phyloP scores from a whole-genome alignment of 1,140 invertebrate species.

The Drosophila trapezifrons region DNA sequence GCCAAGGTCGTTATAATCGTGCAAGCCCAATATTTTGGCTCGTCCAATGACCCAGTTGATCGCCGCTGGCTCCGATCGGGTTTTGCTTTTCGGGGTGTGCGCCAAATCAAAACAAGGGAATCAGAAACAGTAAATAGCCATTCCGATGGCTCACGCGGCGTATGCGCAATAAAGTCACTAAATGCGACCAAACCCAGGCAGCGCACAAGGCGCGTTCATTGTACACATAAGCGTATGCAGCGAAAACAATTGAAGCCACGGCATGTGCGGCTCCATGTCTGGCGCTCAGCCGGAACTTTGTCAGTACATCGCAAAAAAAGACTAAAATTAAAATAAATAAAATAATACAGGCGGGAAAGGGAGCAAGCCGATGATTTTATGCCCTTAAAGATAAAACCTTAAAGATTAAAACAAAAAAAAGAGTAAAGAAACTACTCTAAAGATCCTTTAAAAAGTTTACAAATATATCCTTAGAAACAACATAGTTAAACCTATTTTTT shows the following conservation, averaged over 20 bases:
- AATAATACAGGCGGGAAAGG: constrained; percentile 2
- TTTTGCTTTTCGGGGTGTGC: constrained; percentile 39
- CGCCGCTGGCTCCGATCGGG: constrained; percentile 31
- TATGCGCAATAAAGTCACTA: constrained; percentile 69
- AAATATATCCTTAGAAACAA: too few species aligned
- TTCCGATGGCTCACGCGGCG: constrained; percentile 64
- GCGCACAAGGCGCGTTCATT: constrained; percentile 62
- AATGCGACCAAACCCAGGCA: constrained; percentile 48
- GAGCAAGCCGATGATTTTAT: neutral
- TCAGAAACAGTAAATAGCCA: constrained; percentile 35
- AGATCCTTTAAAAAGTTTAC: too few species aligned
- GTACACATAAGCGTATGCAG: constrained; percentile 58
- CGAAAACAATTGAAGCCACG: constrained; percentile 33
- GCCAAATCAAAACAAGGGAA: constrained; percentile 37
- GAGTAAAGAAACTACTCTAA: too few species aligned
- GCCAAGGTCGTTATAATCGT: constrained; percentile 75
- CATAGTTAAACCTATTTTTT: too few species aligned
- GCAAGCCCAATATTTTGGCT: constrained; percentile 40
- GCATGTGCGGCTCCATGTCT: constrained; percentile 42
- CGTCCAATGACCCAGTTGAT: constrained; percentile 78
- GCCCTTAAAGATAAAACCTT: neutral
- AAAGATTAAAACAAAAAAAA: too few species aligned
- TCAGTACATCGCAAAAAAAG: constrained; percentile 35
- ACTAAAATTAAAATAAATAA: constrained; percentile 7
- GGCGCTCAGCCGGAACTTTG: constrained; percentile 73